Base-by-base conservation (phyloP, 2,113 vertebrate species). In the Proterorhinus semilunaris region DNA sequence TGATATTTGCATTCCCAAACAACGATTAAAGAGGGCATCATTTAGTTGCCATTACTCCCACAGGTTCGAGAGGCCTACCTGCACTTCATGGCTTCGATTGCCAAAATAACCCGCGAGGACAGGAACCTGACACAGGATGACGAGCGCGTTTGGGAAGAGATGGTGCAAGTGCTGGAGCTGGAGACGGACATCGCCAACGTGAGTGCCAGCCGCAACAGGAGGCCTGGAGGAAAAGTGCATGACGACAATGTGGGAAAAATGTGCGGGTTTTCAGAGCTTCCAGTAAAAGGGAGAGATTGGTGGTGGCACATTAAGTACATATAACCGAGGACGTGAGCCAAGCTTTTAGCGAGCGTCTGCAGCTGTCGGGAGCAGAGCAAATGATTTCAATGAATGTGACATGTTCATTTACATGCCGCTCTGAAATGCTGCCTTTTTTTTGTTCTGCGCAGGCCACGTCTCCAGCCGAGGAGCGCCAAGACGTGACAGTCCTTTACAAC, bases 181-280 rank as follows among this genome's bases (percentile, higher is more conserved):
- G 98, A 99, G 90, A 96, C 91, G 2, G 94, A 95, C 71, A 95
- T 98, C 10, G 97, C 97, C 65, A 98, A 97, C 0, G 96, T 97
- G 90, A 95, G 95, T 87, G 46, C 5, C 55, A 53, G 71, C 21
- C 67, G 27, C 47, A 72, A 67, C 69, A 75, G 82, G 68, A 80
- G 72, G 71, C 74, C 52, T 15, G 12, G 12, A 62, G 63, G 27
- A 71, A 68, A 79, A 78, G 44, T 69, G 2, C 67, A 61, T 47
- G 57, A 49, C 62, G 70, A 78, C 71, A 78, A 76, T 68, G 69
- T 79, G 2, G 27, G 73, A 84, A 66, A 74, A 77, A 74, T 71
- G 43, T 76, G 69, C 4, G 21, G 5, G 21, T 51, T 43, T 8
- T 68, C 59, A 54, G 21, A 68, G 61, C n/a, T 54, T 50, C 66